These are phyloP conservation scores for Acipenser oxyrinchus DNA, from an alignment of 2,797 vertebrate species.

Conservation along the genomic window DNA sequence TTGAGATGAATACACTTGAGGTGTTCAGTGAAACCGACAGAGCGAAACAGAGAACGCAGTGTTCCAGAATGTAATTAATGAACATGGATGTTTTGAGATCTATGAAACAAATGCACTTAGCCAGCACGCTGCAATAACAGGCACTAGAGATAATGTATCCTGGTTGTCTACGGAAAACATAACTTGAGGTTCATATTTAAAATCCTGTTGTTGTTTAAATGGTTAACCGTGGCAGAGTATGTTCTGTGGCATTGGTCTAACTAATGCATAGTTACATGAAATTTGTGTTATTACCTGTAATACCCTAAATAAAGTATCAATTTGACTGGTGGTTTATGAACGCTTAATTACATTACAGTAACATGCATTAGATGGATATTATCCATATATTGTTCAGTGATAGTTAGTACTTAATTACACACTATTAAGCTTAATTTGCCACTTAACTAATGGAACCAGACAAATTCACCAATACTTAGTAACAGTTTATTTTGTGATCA, in stretches of 20 bases:
- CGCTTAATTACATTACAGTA: too few species aligned
- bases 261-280: slow-evolving; percentile 1
- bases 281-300: too few species aligned
- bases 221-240: slow-evolving; percentile 7
- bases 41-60: slow-evolving; percentile 46
- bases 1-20: slow-evolving; percentile 46
- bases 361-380: too few species aligned
- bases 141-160: slow-evolving; percentile 37
- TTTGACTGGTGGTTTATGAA: too few species aligned
- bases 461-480: too few species aligned
- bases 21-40: slow-evolving; percentile 52
- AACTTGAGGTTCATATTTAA: slow-evolving; percentile 7
- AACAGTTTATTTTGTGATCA: too few species aligned
- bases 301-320: too few species aligned
- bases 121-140: slow-evolving; percentile 41
- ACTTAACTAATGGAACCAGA: too few species aligned
- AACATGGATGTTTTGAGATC: slow-evolving; percentile 45
- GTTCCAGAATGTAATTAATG: slow-evolving; percentile 58
- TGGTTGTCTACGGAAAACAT: slow-evolving; percentile 26
- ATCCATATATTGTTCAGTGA: too few species aligned
- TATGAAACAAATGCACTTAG: slow-evolving; percentile 62
- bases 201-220: slow-evolving; percentile 8
- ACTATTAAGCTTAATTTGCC: too few species aligned
- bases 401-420: too few species aligned
- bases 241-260: neutral